Base-by-base conservation (phyloP, 2,797 vertebrate genomes). In the Apogon talboti region DNA sequence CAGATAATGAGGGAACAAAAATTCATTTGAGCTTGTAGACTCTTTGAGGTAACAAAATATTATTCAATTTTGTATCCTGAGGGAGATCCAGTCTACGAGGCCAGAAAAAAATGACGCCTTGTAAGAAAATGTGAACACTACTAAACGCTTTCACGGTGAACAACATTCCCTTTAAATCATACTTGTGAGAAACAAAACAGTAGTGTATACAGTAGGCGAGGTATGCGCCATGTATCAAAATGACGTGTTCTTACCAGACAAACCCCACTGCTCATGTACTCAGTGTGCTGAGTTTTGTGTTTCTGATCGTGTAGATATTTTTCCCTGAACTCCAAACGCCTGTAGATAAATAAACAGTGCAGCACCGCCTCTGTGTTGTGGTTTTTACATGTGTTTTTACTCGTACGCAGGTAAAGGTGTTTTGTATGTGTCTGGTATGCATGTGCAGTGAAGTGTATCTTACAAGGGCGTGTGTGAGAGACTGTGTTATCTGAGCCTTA, bases 1-100 rank as follows among this genome's bases (percentile, higher is more conserved):
- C 44, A 79, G 72, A 71, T 78, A 81, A 79, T 62, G 45, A 62
- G 70, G 49, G 18, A 63, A 69, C 21, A 46, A 58, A 74, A 58
- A 58, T 18, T 15, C 5, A 43, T 15, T 30, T 65, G 7, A 19
- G 42, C 21, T 16, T 52, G 30, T 47, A 44, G 63, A 65, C 43
- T 46, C 9, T n/a, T 46, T 57, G 55, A 38, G 19, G 18, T 14
- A 41, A 54, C 45, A 56, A 62, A 11, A 58, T 45, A n/a, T 30
- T n/a, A 21, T 58, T 66, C 18, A 11, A 10, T 76, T 61, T 58
- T 50, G 74, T 28, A 43, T 61, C 52, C 30, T 15, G 48, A 52
- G 12, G 37, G 4, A 61, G 69, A 69, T 52, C 21, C 1, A 50
- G 0, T 65, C 61, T 16, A 58, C 28, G 21, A 54, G 11, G 7